A percentile compares a stretch with the other conserved stretches of the same genome.
Conservation (phyloP, 2,797 vertebrate genomes). For the Chiropotes sagulatus region DNA sequence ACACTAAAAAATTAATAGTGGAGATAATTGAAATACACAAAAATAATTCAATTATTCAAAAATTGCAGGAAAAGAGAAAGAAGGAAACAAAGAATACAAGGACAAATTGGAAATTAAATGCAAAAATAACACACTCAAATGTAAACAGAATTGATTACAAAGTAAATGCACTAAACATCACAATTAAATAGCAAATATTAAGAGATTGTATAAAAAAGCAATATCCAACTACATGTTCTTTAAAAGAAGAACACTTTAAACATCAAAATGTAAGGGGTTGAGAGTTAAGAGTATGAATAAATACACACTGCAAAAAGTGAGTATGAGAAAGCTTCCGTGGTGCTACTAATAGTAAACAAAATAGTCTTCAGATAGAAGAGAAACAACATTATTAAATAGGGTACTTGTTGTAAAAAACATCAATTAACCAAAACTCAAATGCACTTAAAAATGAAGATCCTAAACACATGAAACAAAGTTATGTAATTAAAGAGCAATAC, state of each 20-base stretch:
- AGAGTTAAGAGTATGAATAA: background rate
- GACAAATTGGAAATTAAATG: background rate
- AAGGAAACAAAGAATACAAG: background rate
- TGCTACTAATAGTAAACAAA: background rate
- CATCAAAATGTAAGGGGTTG: background rate
- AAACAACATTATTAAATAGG: background rate
- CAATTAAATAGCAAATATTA: background rate
- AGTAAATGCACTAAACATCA: background rate
- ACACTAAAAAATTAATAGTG: background rate
- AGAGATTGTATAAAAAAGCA: background rate
- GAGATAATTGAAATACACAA: background rate
- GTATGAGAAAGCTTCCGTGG: background rate
- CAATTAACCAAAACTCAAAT: background rate
- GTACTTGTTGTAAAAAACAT: background rate
- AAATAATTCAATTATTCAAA: background rate
- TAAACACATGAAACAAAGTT: background rate
- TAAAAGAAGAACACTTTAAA: background rate
- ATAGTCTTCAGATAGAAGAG: background rate
- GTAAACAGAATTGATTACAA: background rate
- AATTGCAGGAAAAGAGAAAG: background rate
- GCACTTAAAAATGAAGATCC: background rate
- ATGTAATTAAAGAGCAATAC: background rate
- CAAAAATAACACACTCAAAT: background rate
- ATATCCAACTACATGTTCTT: background rate
- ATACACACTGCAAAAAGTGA: too few species aligned